phyloP scores from a whole-genome alignment of 1,140 invertebrate species.

The Lepidurus arcticus region DNA sequence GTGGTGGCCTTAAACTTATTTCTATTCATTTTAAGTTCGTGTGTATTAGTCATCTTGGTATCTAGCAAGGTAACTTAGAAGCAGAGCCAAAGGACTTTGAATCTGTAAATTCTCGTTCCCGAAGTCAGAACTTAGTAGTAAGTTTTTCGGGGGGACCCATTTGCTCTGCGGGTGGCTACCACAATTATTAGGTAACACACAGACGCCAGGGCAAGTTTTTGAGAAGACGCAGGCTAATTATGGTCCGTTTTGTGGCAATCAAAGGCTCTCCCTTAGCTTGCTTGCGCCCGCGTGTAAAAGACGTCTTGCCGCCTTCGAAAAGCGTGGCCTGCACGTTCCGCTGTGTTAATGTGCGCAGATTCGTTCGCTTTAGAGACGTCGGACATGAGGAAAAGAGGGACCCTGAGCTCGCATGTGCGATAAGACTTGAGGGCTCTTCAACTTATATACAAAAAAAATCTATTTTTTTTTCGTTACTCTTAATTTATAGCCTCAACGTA shows the following conservation, averaged over 20 bases:
- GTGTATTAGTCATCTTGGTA: too few species aligned
- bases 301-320: neutral
- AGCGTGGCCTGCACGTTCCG: constrained; percentile 3
- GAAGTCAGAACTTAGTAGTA: neutral
- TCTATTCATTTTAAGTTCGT: too few species aligned
- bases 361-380: neutral
- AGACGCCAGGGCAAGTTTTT: neutral
- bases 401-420: neutral
- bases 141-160: neutral
- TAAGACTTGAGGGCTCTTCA: neutral
- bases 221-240: neutral
- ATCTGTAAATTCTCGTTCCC: neutral
- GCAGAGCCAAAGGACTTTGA: neutral
- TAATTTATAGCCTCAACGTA: too few species aligned
- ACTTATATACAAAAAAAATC: neutral
- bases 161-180: constrained; percentile 6
- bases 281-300: neutral
- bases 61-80: too few species aligned
- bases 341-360: neutral
- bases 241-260: constrained; percentile 21
- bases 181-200: neutral
- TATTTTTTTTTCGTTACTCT: too few species aligned
- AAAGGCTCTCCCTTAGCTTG: neutral
- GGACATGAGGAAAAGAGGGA: neutral
- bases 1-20: too few species aligned